Percentiles rank a stretch among this genome's conserved stretches.
These are phyloP conservation scores for Odobenus rosmarus DNA, from an alignment of 2,113 vertebrate species.

Conservation along the genomic window DNA sequence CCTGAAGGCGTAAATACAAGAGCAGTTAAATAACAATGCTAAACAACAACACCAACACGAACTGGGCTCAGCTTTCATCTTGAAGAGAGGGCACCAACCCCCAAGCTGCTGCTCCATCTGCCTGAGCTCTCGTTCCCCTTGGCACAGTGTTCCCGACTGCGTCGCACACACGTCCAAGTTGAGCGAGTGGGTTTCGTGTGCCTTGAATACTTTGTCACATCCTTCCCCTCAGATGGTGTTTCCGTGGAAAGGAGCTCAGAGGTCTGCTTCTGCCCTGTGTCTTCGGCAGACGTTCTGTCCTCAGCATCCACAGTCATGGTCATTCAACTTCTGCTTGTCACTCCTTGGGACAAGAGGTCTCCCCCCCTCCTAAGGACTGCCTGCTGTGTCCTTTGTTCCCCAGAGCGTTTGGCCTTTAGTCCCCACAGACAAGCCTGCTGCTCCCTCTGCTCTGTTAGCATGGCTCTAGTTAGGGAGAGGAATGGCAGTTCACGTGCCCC, in stretches of 20 bases:
- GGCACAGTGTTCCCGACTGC: neutral
- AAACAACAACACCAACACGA: neutral
- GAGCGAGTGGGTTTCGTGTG: neutral
- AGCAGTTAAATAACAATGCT: slow-evolving; percentile 53
- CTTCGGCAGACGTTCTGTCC: neutral
- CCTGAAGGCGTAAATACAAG: slow-evolving; percentile 29
- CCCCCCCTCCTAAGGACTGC: neutral
- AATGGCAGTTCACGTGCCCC: neutral
- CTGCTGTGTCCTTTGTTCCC: neutral
- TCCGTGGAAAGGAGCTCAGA: neutral
- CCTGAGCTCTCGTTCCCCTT: neutral
- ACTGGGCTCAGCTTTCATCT: slow-evolving; percentile 18
- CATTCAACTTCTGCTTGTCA: neutral
- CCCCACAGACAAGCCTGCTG: neutral
- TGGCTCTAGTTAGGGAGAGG: neutral
- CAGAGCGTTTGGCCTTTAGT: neutral
- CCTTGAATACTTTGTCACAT: neutral
- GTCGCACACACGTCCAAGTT: neutral
- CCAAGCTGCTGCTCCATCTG: slow-evolving; percentile 58
- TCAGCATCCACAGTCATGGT: neutral
- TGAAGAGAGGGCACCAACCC: slow-evolving; percentile 22
- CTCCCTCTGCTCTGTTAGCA: neutral
- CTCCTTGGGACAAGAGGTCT: neutral
- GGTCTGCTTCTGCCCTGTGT: neutral
- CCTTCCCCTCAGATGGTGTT: neutral